Evolutionary conservation across 2,113 vertebrate species (phyloP).

Genomic region (Corapipo altera): DNA sequence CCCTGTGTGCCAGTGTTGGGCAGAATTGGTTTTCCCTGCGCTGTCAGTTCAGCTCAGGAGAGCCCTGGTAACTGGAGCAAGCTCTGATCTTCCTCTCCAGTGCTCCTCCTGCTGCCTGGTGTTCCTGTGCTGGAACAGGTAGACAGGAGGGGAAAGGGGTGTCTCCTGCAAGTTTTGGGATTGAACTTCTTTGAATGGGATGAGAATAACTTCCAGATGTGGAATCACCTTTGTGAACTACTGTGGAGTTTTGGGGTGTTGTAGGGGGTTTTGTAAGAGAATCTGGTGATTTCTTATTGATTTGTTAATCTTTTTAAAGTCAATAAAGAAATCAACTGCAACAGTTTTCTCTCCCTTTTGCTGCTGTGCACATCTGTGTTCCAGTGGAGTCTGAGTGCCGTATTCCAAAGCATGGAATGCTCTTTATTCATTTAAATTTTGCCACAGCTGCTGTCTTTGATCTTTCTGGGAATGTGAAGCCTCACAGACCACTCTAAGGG

Average conservation of each 20-base stretch:
- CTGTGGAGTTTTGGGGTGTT: neutral
- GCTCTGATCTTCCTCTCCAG: neutral
- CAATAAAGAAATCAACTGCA: neutral
- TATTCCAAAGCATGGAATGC: neutral
- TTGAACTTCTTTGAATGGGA: neutral
- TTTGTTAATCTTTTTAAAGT: neutral
- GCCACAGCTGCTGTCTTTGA: neutral
- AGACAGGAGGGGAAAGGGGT: no score
- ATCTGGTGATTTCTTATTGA: neutral
- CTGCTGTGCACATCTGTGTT: neutral
- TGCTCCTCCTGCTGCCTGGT: neutral
- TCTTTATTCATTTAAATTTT: neutral
- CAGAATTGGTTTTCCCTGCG: neutral
- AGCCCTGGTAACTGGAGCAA: neutral
- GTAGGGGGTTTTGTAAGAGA: neutral
- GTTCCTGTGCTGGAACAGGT: neutral
- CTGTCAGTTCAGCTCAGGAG: neutral
- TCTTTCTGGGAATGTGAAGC: neutral
- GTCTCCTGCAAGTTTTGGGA: neutral
- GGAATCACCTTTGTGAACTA: neutral
- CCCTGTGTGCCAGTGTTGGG: fast-evolving
- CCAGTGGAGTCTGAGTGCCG: neutral
- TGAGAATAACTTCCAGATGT: neutral
- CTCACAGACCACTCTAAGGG: neutral
- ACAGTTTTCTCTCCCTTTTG: neutral